Evolutionary conservation across 2,797 vertebrate species (phyloP).

Genomic region (Notamacropus eugenii): DNA sequence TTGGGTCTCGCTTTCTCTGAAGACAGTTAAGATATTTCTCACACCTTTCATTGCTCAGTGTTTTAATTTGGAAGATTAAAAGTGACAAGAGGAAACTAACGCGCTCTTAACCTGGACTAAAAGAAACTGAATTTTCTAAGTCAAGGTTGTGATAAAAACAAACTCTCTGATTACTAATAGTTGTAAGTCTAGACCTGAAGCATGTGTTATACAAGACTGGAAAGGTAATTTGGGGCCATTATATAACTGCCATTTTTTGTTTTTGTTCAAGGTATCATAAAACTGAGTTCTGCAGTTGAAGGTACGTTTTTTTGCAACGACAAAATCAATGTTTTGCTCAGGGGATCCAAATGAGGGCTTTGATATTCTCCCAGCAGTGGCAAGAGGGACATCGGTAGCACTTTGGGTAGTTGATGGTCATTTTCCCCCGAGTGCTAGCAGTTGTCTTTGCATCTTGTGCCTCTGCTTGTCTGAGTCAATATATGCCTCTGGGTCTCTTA

Average conservation of each 20-base stretch:
- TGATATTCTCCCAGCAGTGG: conserved; percentile 2
- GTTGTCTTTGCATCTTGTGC: conserved; percentile 60
- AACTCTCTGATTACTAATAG: not conserved
- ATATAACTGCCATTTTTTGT: conserved; percentile 78
- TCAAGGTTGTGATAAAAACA: not conserved
- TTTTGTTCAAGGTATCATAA: conserved; percentile 82
- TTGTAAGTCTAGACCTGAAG: conserved; percentile 42
- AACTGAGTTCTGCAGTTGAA: conserved; percentile 82
- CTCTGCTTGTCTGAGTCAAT: conserved; percentile 60
- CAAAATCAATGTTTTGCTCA: conserved; percentile 67
- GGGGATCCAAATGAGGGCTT: conserved; percentile 67
- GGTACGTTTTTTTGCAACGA: conserved; percentile 74
- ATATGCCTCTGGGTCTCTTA: conserved; percentile 44
- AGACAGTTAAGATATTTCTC: not conserved
- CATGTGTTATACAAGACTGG: conserved; percentile 37
- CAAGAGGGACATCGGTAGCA: conserved; percentile 71
- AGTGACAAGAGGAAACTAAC: not conserved
- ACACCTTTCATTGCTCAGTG: not conserved
- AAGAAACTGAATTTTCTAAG: not conserved
- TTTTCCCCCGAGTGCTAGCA: conserved; percentile 56
- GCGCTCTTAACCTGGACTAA: not conserved
- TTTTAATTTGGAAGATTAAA: not conserved
- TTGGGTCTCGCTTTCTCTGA: not conserved
- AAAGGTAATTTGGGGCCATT: conserved; percentile 14
- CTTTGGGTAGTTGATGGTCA: conserved; percentile 59